A percentile compares a stretch with the other conserved stretches of the same genome.
Evolutionary conservation across 1,140 invertebrate genomes (phyloP).

Genomic region (Drosophila yakuba): DNA sequence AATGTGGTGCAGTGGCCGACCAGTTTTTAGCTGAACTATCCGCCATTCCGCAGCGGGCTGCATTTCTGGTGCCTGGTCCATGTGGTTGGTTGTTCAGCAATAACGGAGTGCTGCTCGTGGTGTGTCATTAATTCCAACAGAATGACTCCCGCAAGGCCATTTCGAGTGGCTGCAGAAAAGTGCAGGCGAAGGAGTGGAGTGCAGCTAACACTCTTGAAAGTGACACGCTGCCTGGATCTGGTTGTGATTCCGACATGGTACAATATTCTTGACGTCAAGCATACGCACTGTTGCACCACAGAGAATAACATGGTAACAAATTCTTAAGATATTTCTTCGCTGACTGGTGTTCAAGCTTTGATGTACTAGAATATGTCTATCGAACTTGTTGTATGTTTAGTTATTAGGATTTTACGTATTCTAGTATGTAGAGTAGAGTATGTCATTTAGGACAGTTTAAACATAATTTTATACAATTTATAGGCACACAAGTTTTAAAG

Average conservation of each 20-base stretch:
- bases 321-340: background rate
- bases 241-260: constrained; percentile 3
- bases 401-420: no score
- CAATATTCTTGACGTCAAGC: constrained; percentile 34
- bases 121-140: constrained; percentile 53
- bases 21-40: constrained; percentile 51
- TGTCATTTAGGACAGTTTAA: no score
- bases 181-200: constrained; percentile 22
- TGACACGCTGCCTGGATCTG: constrained; percentile 17
- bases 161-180: constrained; percentile 26
- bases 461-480: constrained; percentile 64
- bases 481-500: constrained; percentile 41
- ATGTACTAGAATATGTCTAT: background rate
- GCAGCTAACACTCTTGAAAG: constrained; percentile 12
- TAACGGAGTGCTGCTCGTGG: constrained; percentile 50
- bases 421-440: no score
- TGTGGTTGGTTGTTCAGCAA: constrained; percentile 36
- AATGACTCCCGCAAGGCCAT: constrained; percentile 64
- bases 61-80: background rate
- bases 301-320: background rate
- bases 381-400: no score
- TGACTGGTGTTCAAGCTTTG: background rate
- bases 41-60: constrained; percentile 25
- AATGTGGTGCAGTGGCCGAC: constrained; percentile 41
- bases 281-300: constrained; percentile 58